These are phyloP conservation scores for Oncorhynchus keta DNA, from an alignment of 2,113 vertebrate genomes.

Conservation along the genomic window DNA sequence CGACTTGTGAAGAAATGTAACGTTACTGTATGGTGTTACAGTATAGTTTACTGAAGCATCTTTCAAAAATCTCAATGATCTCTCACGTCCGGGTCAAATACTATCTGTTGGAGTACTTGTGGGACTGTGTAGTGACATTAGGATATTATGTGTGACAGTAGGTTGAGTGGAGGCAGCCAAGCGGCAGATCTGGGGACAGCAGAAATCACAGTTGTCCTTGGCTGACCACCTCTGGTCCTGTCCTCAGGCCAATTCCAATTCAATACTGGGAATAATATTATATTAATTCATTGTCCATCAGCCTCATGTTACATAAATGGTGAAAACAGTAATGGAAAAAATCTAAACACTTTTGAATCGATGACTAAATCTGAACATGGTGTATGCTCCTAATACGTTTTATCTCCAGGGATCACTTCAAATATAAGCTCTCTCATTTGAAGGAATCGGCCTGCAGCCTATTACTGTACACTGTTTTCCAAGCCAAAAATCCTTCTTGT, in stretches of 20 bases:
- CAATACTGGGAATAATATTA: too few species aligned
- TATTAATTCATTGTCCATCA: too few species aligned
- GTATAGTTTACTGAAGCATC: background rate
- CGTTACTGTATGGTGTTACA: background rate
- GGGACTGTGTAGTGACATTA: background rate
- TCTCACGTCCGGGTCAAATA: background rate
- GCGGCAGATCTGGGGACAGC: background rate
- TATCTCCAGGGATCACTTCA: too few species aligned
- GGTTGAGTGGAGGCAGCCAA: background rate
- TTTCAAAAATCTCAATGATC: background rate
- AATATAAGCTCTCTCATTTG: too few species aligned
- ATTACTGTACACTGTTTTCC: too few species aligned
- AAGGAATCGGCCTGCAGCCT: background rate
- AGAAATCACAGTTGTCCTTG: background rate
- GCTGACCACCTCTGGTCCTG: background rate
- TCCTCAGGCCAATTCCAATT: background rate
- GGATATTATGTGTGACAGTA: background rate
- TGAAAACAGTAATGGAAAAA: too few species aligned
- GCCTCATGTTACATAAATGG: too few species aligned
- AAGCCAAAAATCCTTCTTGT: too few species aligned
- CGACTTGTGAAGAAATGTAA: background rate
- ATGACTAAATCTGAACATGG: too few species aligned
- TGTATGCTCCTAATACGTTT: too few species aligned
- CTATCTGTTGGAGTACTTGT: background rate
- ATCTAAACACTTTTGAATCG: too few species aligned